phyloP scores from a whole-genome alignment of 2,797 vertebrate species.

The Yasuhikotakia modesta region DNA sequence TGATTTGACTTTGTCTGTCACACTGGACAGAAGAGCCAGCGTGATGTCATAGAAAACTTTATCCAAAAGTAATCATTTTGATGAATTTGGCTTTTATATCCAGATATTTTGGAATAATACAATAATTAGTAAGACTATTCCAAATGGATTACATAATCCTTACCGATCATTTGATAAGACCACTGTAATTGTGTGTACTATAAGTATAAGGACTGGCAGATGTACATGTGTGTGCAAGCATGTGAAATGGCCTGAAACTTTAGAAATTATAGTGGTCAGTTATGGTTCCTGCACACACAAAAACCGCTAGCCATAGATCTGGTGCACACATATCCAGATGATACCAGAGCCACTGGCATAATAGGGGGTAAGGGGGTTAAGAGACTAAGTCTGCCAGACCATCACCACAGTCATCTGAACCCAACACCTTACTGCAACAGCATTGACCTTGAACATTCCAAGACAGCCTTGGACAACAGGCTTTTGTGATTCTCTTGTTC shows the following conservation, averaged over 20 bases:
- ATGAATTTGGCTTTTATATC: background rate
- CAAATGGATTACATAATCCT: too few relatives aligned
- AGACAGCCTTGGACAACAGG: background rate
- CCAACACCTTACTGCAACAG: background rate
- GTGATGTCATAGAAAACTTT: too few relatives aligned
- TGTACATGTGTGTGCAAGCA: too few relatives aligned
- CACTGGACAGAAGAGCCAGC: too few relatives aligned
- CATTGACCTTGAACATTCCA: conserved; percentile 6
- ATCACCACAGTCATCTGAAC: background rate
- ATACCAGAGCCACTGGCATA: background rate
- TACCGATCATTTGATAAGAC: background rate
- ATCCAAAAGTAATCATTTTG: background rate
- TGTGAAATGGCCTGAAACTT: background rate
- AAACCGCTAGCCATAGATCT: conserved; percentile 10
- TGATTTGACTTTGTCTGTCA: too few relatives aligned
- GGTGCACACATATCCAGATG: conserved; percentile 2
- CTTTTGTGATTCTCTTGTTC: background rate
- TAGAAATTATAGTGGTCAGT: background rate
- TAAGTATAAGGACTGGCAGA: background rate
- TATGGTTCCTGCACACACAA: conserved; percentile 2
- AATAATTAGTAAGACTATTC: background rate
- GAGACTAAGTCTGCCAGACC: conserved; percentile 2
- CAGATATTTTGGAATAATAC: background rate
- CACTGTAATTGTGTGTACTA: background rate
- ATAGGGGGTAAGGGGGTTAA: background rate